phyloP scores from a whole-genome alignment of 2,113 vertebrate genomes.

The Silurus glanis region DNA sequence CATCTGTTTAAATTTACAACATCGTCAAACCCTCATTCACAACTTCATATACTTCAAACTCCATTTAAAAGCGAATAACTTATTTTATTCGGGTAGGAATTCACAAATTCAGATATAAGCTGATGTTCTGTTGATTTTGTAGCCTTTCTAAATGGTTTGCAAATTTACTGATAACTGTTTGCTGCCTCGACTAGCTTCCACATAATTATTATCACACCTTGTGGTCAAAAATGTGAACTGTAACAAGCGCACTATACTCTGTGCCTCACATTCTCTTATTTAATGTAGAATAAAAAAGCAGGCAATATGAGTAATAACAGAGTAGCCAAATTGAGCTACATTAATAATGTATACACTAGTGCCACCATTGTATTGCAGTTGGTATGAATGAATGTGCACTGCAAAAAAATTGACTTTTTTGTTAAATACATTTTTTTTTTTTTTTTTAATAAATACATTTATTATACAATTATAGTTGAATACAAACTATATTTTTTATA shows the following conservation, averaged over 20 bases:
- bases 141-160: background rate
- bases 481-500: background rate
- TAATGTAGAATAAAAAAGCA: background rate
- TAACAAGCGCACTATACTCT: background rate
- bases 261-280: background rate
- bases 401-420: background rate
- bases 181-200: background rate
- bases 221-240: background rate
- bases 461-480: background rate
- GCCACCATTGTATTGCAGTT: background rate
- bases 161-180: background rate
- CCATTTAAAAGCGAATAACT: background rate
- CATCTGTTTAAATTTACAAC: background rate
- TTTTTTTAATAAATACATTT: background rate
- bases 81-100: background rate
- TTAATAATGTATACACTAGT: background rate
- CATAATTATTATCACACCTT: background rate
- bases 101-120: background rate
- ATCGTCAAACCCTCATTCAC: background rate
- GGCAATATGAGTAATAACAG: background rate
- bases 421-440: background rate
- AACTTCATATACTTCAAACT: background rate
- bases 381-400: background rate
- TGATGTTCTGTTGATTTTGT: background rate
- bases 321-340: background rate